phyloP scores from a whole-genome alignment of 64 coral and sea anemone genomes.

The Pachyseris speciosa region DNA sequence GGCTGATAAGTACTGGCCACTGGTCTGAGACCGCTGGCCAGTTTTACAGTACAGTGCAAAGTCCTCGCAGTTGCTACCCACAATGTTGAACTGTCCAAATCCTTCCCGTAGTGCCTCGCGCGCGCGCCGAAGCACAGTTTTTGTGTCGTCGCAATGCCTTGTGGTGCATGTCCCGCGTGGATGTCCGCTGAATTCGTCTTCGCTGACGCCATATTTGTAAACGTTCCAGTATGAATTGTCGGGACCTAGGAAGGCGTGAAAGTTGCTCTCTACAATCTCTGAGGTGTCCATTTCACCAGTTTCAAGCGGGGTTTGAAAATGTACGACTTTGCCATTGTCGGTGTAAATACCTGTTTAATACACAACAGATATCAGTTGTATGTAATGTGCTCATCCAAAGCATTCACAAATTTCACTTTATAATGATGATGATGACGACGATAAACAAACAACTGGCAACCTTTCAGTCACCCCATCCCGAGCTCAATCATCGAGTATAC shows the following conservation, averaged over 20 bases:
- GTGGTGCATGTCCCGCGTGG: conserved; percentile 46
- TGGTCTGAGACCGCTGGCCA: conserved; percentile 49
- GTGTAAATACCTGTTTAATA: conserved; percentile 46
- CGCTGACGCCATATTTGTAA: conserved; percentile 64
- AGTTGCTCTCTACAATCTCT: conserved; percentile 52
- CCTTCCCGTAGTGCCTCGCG: conserved; percentile 31
- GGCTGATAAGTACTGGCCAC: conserved; percentile 45
- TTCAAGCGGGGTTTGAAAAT: conserved; percentile 76
- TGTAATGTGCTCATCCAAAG: no score
- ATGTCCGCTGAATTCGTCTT: conserved; percentile 20
- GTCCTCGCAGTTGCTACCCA: conserved; percentile 79
- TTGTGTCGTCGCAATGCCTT: conserved; percentile 23
- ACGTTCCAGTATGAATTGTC: neutral
- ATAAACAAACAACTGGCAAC: no score
- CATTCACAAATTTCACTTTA: no score
- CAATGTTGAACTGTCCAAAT: conserved; percentile 73
- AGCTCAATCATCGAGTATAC: no score
- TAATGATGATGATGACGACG: no score
- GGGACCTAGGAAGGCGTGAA: conserved; percentile 35
- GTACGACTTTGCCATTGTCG: conserved; percentile 43
- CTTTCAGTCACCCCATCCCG: no score
- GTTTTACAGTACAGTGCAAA: conserved; percentile 73
- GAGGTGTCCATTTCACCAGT: conserved; percentile 37
- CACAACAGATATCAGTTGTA: neutral
- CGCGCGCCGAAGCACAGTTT: conserved; percentile 48